Evolutionary conservation across 2,888 invertebrate genomes (phyloP), one percentile per base, ranked within the genome.

Genomic region (Nudaria mundana): DNA sequence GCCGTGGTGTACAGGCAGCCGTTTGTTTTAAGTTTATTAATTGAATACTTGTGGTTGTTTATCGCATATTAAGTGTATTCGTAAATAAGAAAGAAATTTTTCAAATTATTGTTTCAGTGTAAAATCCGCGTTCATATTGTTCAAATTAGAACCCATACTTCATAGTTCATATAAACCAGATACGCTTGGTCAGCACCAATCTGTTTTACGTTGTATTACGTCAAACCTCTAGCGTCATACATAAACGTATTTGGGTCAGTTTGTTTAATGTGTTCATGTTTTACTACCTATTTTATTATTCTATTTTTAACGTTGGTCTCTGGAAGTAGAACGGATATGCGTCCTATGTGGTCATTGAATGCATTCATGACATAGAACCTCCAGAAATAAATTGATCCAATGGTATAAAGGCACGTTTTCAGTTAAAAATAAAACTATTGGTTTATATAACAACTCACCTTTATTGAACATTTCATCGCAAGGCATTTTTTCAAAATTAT

Each of bases 181-280:
- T 67, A 68, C 68, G 61, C 59, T 40, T 56, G 65, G 60, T 67
- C 57, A 69, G 66, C 70, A 74, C 63, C 59, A 59, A 56, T 56
- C 59, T 54, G 52, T 42, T 47, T 77, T 70, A 70, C 69, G 68
- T 63, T 52, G 52, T 52, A 57, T 83, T 76, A 83, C 84, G 79
- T 85, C 78, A 81, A 66, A 57, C 33, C 60, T 55, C 64, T 56
- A 58, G 70, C 85, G 85, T 86, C 85, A 86, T 68, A 58, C 62
- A n/a, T n/a, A 20, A 2, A 47, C 56, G 60, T 74, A 84, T 83
- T 81, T 79, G 70, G 85, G 84, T 85, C 85, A 84, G 71, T 65
- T 69, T 74, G 75, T 73, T 75, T 52, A 75, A 74, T 78, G 76
- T 72, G 71, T 65, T 63, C 68, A 66, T 71, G 70, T 75, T 78